These are phyloP conservation scores for Nebria brevicollis DNA, from an alignment of 2,888 invertebrate species.

Conservation along the genomic window DNA sequence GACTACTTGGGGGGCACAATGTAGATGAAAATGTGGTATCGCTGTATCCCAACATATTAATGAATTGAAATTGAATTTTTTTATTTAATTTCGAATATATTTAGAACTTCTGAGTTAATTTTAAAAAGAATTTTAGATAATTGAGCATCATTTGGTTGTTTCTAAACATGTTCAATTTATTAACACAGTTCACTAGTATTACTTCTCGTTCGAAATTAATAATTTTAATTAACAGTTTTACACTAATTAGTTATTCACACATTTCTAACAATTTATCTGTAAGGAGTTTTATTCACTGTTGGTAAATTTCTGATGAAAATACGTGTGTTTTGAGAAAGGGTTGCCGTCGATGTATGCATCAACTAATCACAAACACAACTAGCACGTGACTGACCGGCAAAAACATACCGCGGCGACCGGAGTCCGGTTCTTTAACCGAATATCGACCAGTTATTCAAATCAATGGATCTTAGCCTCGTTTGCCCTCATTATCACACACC, in stretches of 20 bases:
- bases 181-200: too few relatives aligned
- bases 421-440: constrained; percentile 30
- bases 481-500: constrained; percentile 38
- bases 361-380: constrained; percentile 5
- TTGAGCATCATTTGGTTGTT: constrained; percentile 23
- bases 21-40: constrained; percentile 23
- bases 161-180: too few relatives aligned
- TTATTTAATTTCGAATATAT: not conserved
- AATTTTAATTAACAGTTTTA: too few relatives aligned
- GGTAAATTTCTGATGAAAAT: not conserved
- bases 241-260: too few relatives aligned
- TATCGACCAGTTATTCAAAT: constrained; percentile 34
- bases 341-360: not conserved
- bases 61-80: not conserved
- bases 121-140: constrained; percentile 35
- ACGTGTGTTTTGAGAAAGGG: not conserved
- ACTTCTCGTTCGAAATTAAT: too few relatives aligned
- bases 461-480: constrained; percentile 39
- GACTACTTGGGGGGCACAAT: constrained; percentile 22
- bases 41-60: constrained; percentile 39
- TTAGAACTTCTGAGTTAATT: constrained; percentile 35
- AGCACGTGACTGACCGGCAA: constrained; percentile 33
- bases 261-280: not conserved
- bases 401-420: constrained; percentile 18
- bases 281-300: not conserved